Conservation (phyloP, 1,140 invertebrate species). For the Gryon sp. region DNA sequence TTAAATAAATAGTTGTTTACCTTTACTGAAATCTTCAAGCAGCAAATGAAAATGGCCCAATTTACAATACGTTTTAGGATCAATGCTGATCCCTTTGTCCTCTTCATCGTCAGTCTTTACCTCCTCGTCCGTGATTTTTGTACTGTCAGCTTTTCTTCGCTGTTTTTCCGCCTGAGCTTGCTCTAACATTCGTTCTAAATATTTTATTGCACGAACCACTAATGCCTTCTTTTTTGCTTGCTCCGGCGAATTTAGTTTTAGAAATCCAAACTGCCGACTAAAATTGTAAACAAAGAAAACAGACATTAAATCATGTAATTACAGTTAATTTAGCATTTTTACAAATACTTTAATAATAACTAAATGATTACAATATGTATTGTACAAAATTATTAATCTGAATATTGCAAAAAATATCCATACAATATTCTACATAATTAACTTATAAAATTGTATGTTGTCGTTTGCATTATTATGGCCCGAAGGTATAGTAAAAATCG, state of each 20-base stretch:
- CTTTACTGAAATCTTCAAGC: conserved; percentile 94
- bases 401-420: no score
- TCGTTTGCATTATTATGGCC: no score
- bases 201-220: conserved; percentile 90
- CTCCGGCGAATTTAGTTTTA: conserved; percentile 87
- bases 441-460: no score
- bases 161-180: conserved; percentile 85
- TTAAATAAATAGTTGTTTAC: conserved; percentile 76
- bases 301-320: not conserved
- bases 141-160: conserved; percentile 76
- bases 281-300: not conserved
- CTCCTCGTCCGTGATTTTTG: conserved; percentile 76
- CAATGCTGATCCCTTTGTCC: conserved; percentile 87
- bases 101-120: conserved; percentile 80
- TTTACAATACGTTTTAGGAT: conserved; percentile 95
- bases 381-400: no score
- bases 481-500: no score
- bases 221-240: conserved; percentile 88
- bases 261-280: conserved; percentile 92
- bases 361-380: no score
- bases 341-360: no score
- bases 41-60: conserved; percentile 95
- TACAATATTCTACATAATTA: no score
- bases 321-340: no score
- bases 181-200: conserved; percentile 89